Evolutionary conservation across 2,888 invertebrate genomes (phyloP), one percentile per base, ranked within the genome.

Genomic region (Trimorus sp.): DNA sequence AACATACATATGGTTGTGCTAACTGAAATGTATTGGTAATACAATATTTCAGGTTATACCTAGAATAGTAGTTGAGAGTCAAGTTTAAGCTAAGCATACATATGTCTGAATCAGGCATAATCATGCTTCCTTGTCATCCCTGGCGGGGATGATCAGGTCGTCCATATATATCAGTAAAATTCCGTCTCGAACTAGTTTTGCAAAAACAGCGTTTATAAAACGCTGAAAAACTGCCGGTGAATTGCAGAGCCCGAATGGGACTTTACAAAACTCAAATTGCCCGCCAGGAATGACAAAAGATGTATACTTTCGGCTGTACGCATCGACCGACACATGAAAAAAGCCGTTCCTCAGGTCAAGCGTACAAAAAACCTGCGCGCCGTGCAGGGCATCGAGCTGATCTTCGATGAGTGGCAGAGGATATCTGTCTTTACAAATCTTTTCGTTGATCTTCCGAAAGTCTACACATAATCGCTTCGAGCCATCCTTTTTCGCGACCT

Each of bases 191-290:
- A 4, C 26, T 26, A 26, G 26, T 4, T 26, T 26, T 26, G 2
- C 26, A 26, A 26, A 26, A 26, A 26, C 26, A 26, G 4, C 26
- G 26, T 26, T 26, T 26, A 26, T 26, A 26, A 26, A 26, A 26
- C 26, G 26, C 26, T 26, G 26, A 26, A 26, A 26, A 26, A 56
- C 54, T 5, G 54, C 9, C 11, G 54, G 36, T 11, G 54, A 56
- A 26, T 56, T 56, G 15, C 54, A 37, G 9, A 56, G 12, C 12
- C 54, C 54, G 15, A 56, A 56, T 1, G 54, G 54, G 11, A 56
- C 54, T 36, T n/a, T 36, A 5, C 36, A 37, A 37, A 56, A 56
- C 7, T 56, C 54, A 54, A 11, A 54, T 11, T 54, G 54, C 1
- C 54, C 54, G n/a, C 37, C 54, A 3, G 54, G 54, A 15, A 37